phyloP scores from a whole-genome alignment of 2,797 vertebrate species.

The Aplochiton taeniatus region DNA sequence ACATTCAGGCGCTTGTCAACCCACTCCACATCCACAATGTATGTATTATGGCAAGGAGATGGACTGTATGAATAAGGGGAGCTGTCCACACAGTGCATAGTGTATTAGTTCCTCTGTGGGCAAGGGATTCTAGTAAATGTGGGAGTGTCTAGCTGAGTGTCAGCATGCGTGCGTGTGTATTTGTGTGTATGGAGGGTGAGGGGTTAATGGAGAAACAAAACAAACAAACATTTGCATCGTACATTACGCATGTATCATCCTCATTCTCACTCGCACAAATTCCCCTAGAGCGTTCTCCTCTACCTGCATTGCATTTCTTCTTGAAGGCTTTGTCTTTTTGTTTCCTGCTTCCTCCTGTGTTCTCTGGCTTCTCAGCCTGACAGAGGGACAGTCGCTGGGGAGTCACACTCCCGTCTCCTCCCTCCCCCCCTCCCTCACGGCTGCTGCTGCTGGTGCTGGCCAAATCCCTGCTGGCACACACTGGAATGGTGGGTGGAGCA shows the following conservation, averaged over 20 bases:
- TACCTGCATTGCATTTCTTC: neutral
- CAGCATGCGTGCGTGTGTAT: slow-evolving; percentile 9
- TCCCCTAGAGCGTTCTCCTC: too few species aligned
- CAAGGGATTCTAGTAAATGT: slow-evolving; percentile 22
- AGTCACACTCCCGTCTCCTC: slow-evolving; percentile 43
- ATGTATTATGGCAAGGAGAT: slow-evolving; percentile 61
- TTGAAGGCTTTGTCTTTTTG: neutral
- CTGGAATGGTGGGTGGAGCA: neutral
- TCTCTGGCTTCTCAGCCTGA: slow-evolving; percentile 21
- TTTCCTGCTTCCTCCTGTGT: neutral
- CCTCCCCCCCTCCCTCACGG: slow-evolving; percentile 21
- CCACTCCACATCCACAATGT: slow-evolving; percentile 67
- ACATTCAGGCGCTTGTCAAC: slow-evolving; percentile 68
- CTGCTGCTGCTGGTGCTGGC: slow-evolving; percentile 31
- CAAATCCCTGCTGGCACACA: neutral
- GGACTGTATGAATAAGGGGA: slow-evolving; percentile 24
- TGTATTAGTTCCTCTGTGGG: neutral
- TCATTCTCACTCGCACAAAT: too few species aligned
- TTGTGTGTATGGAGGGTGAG: slow-evolving; percentile 17
- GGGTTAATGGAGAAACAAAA: neutral
- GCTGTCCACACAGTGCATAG: neutral
- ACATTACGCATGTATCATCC: too few species aligned
- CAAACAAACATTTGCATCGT: too few species aligned
- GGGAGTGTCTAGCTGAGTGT: slow-evolving; percentile 12
- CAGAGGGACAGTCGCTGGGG: slow-evolving; percentile 39